Evolutionary conservation across 2,113 vertebrate genomes (phyloP).

Genomic region (Azemiops feae): DNA sequence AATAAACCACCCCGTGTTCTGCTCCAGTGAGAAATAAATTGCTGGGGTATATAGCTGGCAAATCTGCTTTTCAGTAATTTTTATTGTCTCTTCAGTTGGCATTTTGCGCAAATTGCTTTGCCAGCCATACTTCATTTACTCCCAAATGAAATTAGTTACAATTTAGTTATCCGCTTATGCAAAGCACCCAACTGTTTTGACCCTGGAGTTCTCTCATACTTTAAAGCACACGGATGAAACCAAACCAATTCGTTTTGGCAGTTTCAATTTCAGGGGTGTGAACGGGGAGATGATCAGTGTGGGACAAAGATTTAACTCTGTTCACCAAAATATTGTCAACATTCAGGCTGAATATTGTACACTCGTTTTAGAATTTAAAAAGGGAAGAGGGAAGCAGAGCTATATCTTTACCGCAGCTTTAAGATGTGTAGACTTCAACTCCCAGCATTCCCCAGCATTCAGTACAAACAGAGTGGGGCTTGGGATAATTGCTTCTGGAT

Average conservation of each 20-base stretch:
- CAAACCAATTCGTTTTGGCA: neutral
- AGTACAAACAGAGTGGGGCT: neutral
- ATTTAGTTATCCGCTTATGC: neutral
- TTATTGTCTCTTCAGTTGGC: neutral
- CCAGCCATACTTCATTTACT: neutral
- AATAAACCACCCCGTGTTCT: constrained; percentile 17
- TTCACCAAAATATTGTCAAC: neutral
- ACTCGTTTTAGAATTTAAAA: neutral
- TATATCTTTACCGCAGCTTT: neutral
- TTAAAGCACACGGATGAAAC: neutral
- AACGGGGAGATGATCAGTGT: neutral
- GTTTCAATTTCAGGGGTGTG: neutral
- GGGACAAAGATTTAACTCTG: neutral
- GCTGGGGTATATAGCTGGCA: neutral
- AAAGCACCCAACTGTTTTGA: neutral
- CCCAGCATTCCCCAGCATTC: neutral
- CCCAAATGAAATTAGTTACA: neutral
- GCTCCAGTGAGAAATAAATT: constrained; percentile 5
- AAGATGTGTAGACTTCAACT: neutral
- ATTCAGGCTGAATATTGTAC: neutral
- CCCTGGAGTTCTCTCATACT: neutral
- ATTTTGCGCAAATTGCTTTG: neutral
- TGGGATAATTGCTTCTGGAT: neutral
- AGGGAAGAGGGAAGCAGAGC: neutral
- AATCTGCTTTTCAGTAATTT: neutral